Evolutionary conservation across 2,888 invertebrate species (phyloP).

Genomic region (Rambutsinella grinnellia): DNA sequence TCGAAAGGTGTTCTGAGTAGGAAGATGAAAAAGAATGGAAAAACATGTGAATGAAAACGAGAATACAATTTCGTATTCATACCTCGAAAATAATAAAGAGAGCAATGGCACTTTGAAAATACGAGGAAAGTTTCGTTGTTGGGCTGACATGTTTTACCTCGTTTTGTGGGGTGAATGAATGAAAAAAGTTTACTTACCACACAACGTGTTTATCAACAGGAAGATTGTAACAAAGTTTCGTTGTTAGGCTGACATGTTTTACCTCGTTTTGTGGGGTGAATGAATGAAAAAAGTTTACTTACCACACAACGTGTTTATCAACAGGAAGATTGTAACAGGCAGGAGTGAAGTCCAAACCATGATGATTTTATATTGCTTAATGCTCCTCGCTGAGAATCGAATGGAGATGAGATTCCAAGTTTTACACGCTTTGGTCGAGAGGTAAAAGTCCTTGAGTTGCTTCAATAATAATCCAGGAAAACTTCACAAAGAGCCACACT

Average conservation of each 20-base stretch:
- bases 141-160: neutral
- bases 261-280: too few relatives aligned
- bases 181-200: neutral
- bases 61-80: too few relatives aligned
- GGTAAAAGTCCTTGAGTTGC: neutral
- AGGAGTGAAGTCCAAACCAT: constrained; percentile 31
- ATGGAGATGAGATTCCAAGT: neutral
- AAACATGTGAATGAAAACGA: too few relatives aligned
- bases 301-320: constrained; percentile 38
- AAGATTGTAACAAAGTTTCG: neutral
- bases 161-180: neutral
- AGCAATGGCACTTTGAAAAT: too few relatives aligned
- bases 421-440: neutral
- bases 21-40: too few relatives aligned
- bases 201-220: neutral
- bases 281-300: constrained; percentile 19
- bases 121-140: neutral
- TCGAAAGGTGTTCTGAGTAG: too few relatives aligned
- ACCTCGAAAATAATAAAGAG: too few relatives aligned
- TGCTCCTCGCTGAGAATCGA: neutral
- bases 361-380: neutral
- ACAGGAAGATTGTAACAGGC: constrained; percentile 41
- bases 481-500: neutral
- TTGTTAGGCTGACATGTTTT: too few relatives aligned
- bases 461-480: neutral